A percentile compares a stretch with the other conserved stretches of the same genome.
phyloP scores from a whole-genome alignment of 2,113 vertebrate species.

The Meriones unguiculatus region DNA sequence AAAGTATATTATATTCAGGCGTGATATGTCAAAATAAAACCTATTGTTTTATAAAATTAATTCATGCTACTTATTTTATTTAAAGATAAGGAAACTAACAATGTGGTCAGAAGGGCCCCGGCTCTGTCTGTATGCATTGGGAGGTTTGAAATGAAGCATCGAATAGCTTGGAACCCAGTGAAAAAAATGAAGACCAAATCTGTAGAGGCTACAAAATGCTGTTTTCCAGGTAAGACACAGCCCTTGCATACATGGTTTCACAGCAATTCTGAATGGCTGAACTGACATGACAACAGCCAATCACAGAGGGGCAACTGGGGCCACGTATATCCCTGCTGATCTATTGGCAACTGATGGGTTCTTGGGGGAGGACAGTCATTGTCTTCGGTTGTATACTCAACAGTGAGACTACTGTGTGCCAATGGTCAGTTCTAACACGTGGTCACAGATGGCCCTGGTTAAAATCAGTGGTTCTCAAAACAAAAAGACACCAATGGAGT shows the following conservation, averaged over 20 bases:
- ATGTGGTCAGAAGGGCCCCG: not conserved
- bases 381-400: not conserved
- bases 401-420: not conserved
- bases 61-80: not conserved
- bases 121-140: no score
- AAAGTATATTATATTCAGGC: not conserved
- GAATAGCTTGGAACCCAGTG: not conserved
- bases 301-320: not conserved
- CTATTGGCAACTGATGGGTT: not conserved
- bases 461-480: not conserved
- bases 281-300: not conserved
- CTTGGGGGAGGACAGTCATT: not conserved
- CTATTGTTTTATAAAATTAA: not conserved
- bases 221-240: not conserved
- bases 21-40: not conserved
- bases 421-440: not conserved
- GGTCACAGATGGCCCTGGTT: not conserved
- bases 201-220: not conserved
- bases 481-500: no score
- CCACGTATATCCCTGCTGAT: not conserved
- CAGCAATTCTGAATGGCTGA: not conserved
- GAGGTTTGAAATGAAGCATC: not conserved
- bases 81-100: not conserved
- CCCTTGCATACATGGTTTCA: no score
- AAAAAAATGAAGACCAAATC: slow-evolving; percentile 6